A percentile compares a stretch with the other conserved stretches of the same genome.
Conservation (phyloP, 2,888 invertebrate species). For the Drosophila ustulata region DNA sequence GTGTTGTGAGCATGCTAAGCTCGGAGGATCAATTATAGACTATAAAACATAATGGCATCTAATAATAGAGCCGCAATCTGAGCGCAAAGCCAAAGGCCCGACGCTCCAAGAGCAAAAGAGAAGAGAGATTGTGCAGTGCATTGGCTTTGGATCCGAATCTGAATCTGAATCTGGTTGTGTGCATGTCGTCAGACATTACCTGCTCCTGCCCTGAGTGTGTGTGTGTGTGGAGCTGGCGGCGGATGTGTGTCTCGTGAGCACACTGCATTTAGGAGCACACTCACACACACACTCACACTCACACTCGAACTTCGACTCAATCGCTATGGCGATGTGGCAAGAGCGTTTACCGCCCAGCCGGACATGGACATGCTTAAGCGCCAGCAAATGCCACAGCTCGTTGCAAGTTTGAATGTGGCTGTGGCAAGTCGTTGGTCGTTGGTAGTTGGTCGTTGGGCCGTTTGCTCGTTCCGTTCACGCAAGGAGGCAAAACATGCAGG, state of each 20-base stretch:
- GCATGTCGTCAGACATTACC: slow-evolving; percentile 71
- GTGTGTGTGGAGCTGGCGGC: slow-evolving; percentile 38
- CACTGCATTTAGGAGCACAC: slow-evolving; percentile 52
- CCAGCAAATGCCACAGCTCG: slow-evolving; percentile 52
- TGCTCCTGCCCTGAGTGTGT: slow-evolving; percentile 32
- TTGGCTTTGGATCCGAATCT: slow-evolving; percentile 6
- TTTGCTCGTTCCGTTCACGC: slow-evolving; percentile 54
- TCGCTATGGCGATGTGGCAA: slow-evolving; percentile 16
- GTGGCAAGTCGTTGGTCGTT: slow-evolving; percentile 2
- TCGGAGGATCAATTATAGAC: slow-evolving; percentile 82
- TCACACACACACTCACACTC: slow-evolving; percentile 11
- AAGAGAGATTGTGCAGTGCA: slow-evolving; percentile 23
- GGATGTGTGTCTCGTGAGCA: slow-evolving; percentile 61
- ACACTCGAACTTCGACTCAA: neutral
- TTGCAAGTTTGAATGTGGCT: slow-evolving; percentile 29
- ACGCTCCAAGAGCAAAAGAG: slow-evolving; percentile 16
- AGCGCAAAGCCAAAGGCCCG: slow-evolving; percentile 53
- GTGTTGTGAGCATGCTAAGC: slow-evolving; percentile 59
- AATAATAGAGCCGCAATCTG: slow-evolving; percentile 83
- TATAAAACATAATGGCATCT: slow-evolving; percentile 85
- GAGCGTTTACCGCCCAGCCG: slow-evolving; percentile 41
- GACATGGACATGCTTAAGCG: slow-evolving; percentile 81
- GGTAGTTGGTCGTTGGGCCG: slow-evolving; percentile 2
- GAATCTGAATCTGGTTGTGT: slow-evolving; percentile 28
- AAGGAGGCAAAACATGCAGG: slow-evolving; percentile 59